Evolutionary conservation across 92 coral and sea anemone genomes (phyloP), one percentile per base, ranked within the genome.

Genomic region (Bergia puertoricense): DNA sequence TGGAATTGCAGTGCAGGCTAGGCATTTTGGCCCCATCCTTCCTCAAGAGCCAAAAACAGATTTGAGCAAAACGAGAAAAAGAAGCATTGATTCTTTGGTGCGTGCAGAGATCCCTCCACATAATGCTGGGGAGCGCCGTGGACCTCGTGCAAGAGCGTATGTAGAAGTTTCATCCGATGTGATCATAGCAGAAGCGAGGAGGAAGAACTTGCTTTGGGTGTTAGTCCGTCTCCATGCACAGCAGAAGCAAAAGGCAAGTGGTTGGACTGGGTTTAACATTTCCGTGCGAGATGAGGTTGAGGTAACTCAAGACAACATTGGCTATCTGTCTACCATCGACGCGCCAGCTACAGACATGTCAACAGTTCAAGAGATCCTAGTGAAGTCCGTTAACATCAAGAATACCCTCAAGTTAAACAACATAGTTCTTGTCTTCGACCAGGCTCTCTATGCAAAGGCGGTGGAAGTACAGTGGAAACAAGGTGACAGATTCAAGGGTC

Each of bases 251-350:
- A 59, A 79, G 75, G 90, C 89, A 45, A 90, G 92, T 45, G 88
- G 95, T 38, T 93, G 93, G 95, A 90, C 90, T 48, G 95, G 81
- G 50, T 66, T 80, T 2, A 93, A 93, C 65, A 93, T 91, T 79
- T 66, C 51, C 36, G 88, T 89, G 30, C 91, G 90, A 5, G 81
- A 89, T 82, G 54, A 90, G 82, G 86, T 79, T 39, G 91, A 92
- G 30, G 90, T 90, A 41, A 37, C 85, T 4, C 43, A 88, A 62
- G 93, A 90, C 39, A 90, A 75, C 90, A 72, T 93, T 15, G 93
- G 91, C 71, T 90, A 85, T 65, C 86, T 91, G 18, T 88, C 88
- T 39, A 88, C 89, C 14, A 92, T 90, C 50, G 88, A 88, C 66
- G 90, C 85, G 7, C 95, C 93, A 14, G 90, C 91, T n/a, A 88